Evolutionary conservation across 2,113 vertebrate species (phyloP).

Genomic region (Talpa occidentalis): DNA sequence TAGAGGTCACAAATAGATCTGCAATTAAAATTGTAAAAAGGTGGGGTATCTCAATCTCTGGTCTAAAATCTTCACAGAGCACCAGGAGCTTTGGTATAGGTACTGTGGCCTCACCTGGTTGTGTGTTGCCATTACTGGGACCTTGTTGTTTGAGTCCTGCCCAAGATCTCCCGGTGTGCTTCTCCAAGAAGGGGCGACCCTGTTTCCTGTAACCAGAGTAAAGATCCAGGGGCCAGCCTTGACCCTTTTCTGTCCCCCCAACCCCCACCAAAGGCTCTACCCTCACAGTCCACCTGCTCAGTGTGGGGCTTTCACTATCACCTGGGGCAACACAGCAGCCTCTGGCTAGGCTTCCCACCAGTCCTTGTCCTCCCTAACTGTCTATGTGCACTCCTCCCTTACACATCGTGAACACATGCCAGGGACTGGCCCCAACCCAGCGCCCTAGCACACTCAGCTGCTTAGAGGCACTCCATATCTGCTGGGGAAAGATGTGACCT

Average conservation of each 20-base stretch:
- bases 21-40: not conserved
- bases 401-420: not conserved
- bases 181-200: not conserved
- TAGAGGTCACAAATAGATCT: not conserved
- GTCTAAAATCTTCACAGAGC: not conserved
- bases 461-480: not conserved
- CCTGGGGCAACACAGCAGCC: accelerated
- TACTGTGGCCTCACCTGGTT: not conserved
- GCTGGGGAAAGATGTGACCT: not conserved
- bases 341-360: not conserved
- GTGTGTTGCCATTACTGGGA: not conserved
- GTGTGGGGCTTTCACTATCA: too few relatives aligned
- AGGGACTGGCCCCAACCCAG: too few relatives aligned
- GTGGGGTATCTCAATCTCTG: not conserved
- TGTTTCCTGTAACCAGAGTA: too few relatives aligned
- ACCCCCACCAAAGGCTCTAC: too few relatives aligned
- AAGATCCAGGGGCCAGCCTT: not conserved
- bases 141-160: not conserved
- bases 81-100: not conserved
- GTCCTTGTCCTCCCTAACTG: too few relatives aligned
- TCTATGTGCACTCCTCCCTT: accelerated
- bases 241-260: accelerated
- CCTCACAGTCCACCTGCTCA: not conserved
- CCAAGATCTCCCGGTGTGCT: too few relatives aligned
- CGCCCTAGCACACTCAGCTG: too few relatives aligned